Base-by-base conservation (phyloP, 2,113 vertebrate genomes). In the Rhynchomys soricoides region DNA sequence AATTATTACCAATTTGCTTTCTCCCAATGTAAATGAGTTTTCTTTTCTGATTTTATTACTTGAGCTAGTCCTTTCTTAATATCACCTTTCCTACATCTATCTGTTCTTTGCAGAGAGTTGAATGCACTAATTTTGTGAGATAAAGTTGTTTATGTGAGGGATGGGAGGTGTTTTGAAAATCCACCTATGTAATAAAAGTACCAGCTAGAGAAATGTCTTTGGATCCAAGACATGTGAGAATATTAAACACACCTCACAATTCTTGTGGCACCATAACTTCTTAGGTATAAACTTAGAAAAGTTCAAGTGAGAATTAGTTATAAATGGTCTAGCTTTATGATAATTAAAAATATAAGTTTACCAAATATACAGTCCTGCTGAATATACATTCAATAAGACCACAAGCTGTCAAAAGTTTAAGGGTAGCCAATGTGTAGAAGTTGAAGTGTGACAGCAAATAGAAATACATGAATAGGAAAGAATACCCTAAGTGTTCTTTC, bases 1-100 rank as follows among this genome's bases (percentile, higher is more conserved):
- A 82, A 89, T 97, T 94, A 24, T 89, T 37, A 81, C n/a, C 90
- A 77, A 96, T 86, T 96, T 95, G 24, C 3, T 73, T 95, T 95
- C 93, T 88, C 48, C 52, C 17, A 12, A 55, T 22, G 75, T 57
- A 12, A 95, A 73, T 81, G 15, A 68, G 95, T 79, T 87, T 45
- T 91, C 87, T 89, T 79, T 52, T 95, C 71, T 95, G 88, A 26
- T 59, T 34, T 89, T 82, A 48, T 83, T 70, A 83, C 62, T 88
- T 93, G n/a, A 1, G 59, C 3, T 95, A 78, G 19, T 48, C 73
- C 13, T 85, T 96, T 64, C 45, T 87, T 79, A 70, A 75, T 92
- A 64, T 40, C 59, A 34, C 26, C 52, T 62, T 62, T 90, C 5
- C 26, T 26, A 79, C 3, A 86, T 26, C 43, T 89, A 37, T 86